A percentile compares a stretch with the other conserved stretches of the same genome.
Conservation (phyloP, 2,113 vertebrate genomes). For the Tauraco erythrolophus region DNA sequence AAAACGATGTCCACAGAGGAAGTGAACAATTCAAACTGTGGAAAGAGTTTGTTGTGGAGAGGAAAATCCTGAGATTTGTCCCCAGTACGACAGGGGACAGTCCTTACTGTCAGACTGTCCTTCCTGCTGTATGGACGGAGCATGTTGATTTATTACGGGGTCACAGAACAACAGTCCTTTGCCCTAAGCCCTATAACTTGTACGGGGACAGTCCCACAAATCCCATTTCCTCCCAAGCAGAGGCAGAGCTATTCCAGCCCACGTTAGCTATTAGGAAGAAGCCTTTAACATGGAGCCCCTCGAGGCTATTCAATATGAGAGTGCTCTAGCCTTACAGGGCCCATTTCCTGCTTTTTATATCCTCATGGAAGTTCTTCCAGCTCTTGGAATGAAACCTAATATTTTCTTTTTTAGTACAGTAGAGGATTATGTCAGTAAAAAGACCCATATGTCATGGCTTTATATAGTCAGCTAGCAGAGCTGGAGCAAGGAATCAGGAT, state of each 20-base stretch:
- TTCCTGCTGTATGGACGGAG: neutral
- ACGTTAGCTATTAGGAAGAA: conserved; percentile 11
- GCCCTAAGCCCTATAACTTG: neutral
- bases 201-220: conserved; percentile 2
- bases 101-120: neutral
- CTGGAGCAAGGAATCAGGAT: neutral
- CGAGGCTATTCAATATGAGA: conserved; percentile 25
- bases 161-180: neutral
- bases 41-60: neutral
- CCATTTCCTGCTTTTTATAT: conserved; percentile 72
- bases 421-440: conserved; percentile 70
- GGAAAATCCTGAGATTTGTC: neutral
- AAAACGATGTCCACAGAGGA: neutral
- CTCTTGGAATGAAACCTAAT: conserved; percentile 66
- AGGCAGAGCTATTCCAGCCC: neutral
- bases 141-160: neutral
- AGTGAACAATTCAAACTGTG: neutral
- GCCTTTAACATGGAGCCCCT: neutral
- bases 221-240: conserved; percentile 16
- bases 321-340: neutral
- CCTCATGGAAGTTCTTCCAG: conserved; percentile 60
- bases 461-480: conserved; percentile 56
- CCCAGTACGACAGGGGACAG: too few relatives aligned
- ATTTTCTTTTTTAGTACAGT: conserved; percentile 70
- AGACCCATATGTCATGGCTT: conserved; percentile 66